Evolutionary conservation across 2,797 vertebrate species (phyloP), one percentile per base, ranked within the genome.

Genomic region (Parauchenoglanis ngamensis): DNA sequence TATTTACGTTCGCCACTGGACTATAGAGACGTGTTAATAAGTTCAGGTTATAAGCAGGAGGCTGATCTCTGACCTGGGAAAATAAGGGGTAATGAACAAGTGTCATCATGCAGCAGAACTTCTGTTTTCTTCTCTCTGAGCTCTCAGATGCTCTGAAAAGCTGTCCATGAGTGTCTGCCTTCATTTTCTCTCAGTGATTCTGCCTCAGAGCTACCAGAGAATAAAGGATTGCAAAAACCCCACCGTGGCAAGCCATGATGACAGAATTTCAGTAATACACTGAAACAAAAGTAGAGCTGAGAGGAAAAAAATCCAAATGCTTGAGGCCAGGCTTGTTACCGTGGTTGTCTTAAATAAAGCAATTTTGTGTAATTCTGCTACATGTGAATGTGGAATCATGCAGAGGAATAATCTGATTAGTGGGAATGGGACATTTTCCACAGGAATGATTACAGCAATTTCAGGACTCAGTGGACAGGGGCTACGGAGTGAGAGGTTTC

Each of bases 391-490:
- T 44, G 19, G 40, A 75, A 59, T 65, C 54, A 72, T 65, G 56
- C 52, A 63, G 56, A 85, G 56, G 57, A 25, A 73, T 79, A 40
- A 79, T 83, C 80, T 79, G 85, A 83, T 87, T 73, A 56, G 76
- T n/a, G 73, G 73, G 63, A 80, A 80, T 61, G 5, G 57, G 21
- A 75, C 68, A 70, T 68, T 87, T 80, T 87, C n/a, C 52, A 68
- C 13, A 7, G 67, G 52, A 79, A 82, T 87, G 87, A 87, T 88
- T 73, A 79, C 44, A 25, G 73, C 56, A 61, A 80, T 88, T 87
- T 77, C 70, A 79, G 80, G 87, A 84, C 46, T 44, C 35, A 2
- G 57, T 63, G 57, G 21, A 25, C 17, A 81, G 8, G 77, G 54
- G 35, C 57, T 44, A 6, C 35, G n/a, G 78, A 72, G 82, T 40